Conservation (phyloP, 30 jellyfish, hydroid and myxozoan genomes). For the Sanderia malayensis region DNA sequence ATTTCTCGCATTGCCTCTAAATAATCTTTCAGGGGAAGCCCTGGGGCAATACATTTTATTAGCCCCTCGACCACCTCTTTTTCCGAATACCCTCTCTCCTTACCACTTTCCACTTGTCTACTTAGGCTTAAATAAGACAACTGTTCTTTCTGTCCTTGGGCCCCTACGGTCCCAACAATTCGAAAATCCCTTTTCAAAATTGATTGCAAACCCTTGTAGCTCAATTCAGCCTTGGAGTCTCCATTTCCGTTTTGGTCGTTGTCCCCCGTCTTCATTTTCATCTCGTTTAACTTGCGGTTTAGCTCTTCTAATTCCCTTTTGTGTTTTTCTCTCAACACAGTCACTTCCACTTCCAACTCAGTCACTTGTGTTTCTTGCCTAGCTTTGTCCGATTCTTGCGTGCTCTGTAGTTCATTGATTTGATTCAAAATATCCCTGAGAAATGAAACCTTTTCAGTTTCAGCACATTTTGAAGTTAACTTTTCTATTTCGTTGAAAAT, state of each 20-base stretch:
- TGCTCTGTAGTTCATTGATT: constrained; percentile 15
- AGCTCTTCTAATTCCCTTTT: too few relatives aligned
- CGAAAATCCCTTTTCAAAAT: too few relatives aligned
- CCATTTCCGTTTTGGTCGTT: too few relatives aligned
- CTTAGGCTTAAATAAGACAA: not conserved
- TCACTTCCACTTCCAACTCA: too few relatives aligned
- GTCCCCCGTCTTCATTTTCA: too few relatives aligned
- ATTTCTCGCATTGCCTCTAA: constrained; percentile 39
- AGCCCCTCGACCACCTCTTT: constrained; percentile 10
- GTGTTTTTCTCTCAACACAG: too few relatives aligned
- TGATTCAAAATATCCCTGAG: not conserved
- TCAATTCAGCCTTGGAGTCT: too few relatives aligned
- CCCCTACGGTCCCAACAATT: not conserved
- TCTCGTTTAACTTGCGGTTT: too few relatives aligned
- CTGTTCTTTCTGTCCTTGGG: not conserved
- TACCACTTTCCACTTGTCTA: not conserved
- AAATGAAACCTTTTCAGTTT: constrained; percentile 1
- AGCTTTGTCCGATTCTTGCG: not conserved
- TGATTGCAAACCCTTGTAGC: too few relatives aligned
- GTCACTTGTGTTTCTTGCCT: not conserved
- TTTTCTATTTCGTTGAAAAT: constrained; percentile 12
- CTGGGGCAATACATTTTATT: constrained; percentile 33
- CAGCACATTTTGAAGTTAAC: not conserved
- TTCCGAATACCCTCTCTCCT: not conserved
- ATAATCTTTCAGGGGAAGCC: constrained; percentile 27